These are phyloP conservation scores for Cephalophus harveyi DNA, from an alignment of 2,113 vertebrate species.

Conservation along the genomic window DNA sequence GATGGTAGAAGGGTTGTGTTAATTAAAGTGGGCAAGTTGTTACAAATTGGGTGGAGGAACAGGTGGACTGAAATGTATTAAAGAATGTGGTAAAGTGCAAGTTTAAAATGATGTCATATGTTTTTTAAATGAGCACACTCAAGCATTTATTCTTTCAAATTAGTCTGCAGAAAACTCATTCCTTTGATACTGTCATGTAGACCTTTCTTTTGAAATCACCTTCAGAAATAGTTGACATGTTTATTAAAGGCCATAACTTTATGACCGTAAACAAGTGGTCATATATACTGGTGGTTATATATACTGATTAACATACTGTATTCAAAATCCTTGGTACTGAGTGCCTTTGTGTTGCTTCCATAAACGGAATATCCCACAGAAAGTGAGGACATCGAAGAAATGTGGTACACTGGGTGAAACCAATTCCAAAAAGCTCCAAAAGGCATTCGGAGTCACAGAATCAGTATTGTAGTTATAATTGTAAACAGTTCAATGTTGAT, in stretches of 20 bases:
- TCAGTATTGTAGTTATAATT: background rate
- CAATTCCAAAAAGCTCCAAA: background rate
- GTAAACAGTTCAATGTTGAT: background rate
- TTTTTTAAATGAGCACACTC: background rate
- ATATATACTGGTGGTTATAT: no score
- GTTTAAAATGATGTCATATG: background rate
- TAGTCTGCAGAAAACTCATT: background rate
- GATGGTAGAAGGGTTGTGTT: background rate
- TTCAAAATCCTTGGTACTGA: background rate
- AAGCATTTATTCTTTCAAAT: conserved; percentile 7
- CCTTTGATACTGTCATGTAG: background rate
- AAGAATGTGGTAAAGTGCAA: background rate
- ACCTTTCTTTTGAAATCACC: background rate
- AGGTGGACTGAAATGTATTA: background rate
- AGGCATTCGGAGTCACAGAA: background rate
- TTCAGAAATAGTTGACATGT: background rate
- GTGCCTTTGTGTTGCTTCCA: background rate
- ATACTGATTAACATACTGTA: background rate
- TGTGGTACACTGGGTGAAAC: background rate
- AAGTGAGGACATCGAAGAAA: background rate
- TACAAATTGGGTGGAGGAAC: background rate
- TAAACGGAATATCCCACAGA: background rate
- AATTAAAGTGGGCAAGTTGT: background rate
- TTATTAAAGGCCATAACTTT: background rate
- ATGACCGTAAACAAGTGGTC: background rate